Evolutionary conservation across 1,140 invertebrate species (phyloP).

Genomic region (Scaptomyza montana): DNA sequence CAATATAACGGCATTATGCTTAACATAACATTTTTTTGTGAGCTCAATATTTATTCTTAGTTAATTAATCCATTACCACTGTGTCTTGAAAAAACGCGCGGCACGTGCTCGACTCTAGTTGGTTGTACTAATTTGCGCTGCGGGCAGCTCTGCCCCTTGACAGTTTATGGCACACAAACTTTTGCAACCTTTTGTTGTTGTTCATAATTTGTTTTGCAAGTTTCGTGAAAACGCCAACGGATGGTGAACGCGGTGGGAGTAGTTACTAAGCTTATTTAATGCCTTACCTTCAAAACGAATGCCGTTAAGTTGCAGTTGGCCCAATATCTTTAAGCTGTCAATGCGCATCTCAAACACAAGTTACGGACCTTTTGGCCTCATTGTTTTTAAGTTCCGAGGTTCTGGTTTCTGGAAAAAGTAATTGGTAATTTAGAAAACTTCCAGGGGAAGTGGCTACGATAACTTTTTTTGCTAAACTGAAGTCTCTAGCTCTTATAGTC

Average conservation of each 20-base stretch:
- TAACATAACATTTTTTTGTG: no score
- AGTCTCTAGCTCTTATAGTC: no score
- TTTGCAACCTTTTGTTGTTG: conserved; percentile 41
- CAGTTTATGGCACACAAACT: conserved; percentile 17
- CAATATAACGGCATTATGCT: no score
- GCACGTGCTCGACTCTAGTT: conserved; percentile 40
- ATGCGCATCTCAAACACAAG: conserved; percentile 12
- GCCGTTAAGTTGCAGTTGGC: conserved; percentile 53
- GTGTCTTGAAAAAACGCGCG: not conserved
- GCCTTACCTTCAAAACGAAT: conserved; percentile 42
- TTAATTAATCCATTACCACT: not conserved
- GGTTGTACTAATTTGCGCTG: conserved; percentile 60
- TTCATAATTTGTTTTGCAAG: conserved; percentile 77
- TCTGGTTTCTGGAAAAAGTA: not conserved
- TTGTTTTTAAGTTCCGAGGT: conserved; percentile 40
- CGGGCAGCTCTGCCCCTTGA: conserved; percentile 17
- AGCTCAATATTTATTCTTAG: not conserved
- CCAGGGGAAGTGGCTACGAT: no score
- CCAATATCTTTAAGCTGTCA: conserved; percentile 28
- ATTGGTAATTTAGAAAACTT: no score
- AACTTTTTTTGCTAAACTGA: no score
- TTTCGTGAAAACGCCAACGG: conserved; percentile 37
- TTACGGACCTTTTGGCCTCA: conserved; percentile 52
- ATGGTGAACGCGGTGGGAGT: conserved; percentile 13
- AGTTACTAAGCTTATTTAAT: conserved; percentile 64